Percentiles rank a stretch among this genome's conserved stretches.
These are phyloP conservation scores for Holocentrus rufus DNA, from an alignment of 2,797 vertebrate genomes.

Conservation along the genomic window DNA sequence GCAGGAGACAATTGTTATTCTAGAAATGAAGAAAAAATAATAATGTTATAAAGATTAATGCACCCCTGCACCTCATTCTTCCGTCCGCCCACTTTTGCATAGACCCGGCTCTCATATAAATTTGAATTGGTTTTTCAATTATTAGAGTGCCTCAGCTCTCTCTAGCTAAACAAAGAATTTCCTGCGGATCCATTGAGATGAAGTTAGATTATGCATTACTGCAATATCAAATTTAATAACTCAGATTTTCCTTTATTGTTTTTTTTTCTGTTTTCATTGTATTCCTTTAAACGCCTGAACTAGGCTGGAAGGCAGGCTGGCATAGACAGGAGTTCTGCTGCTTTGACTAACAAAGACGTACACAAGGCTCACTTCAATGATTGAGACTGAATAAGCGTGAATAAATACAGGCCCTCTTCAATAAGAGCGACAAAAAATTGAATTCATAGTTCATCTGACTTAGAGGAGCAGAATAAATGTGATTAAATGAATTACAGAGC, in stretches of 20 bases:
- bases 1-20: constrained; percentile 82
- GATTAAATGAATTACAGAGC: constrained; percentile 81
- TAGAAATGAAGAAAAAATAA: constrained; percentile 83
- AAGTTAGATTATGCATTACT: constrained; percentile 84
- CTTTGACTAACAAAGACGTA: constrained; percentile 76
- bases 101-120: constrained; percentile 79
- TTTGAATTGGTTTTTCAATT: constrained; percentile 88
- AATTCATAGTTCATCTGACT: constrained; percentile 76
- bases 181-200: constrained; percentile 78
- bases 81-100: constrained; percentile 76
- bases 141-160: constrained; percentile 78
- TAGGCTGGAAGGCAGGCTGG: constrained; percentile 62
- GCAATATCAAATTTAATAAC: constrained; percentile 87
- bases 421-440: constrained; percentile 73
- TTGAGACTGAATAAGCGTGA: constrained; percentile 55
- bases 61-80: constrained; percentile 78
- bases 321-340: constrained; percentile 65
- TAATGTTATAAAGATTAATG: constrained; percentile 86
- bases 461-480: constrained; percentile 75
- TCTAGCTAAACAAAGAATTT: constrained; percentile 85
- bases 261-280: constrained; percentile 81
- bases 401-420: constrained; percentile 75
- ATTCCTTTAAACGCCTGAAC: constrained; percentile 78
- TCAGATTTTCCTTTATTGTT: constrained; percentile 84
- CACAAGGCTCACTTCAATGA: constrained; percentile 69